A percentile compares a stretch with the other conserved stretches of the same genome.
These are phyloP conservation scores for Drosophila pandora DNA, from an alignment of 1,140 invertebrate species.

Conservation along the genomic window DNA sequence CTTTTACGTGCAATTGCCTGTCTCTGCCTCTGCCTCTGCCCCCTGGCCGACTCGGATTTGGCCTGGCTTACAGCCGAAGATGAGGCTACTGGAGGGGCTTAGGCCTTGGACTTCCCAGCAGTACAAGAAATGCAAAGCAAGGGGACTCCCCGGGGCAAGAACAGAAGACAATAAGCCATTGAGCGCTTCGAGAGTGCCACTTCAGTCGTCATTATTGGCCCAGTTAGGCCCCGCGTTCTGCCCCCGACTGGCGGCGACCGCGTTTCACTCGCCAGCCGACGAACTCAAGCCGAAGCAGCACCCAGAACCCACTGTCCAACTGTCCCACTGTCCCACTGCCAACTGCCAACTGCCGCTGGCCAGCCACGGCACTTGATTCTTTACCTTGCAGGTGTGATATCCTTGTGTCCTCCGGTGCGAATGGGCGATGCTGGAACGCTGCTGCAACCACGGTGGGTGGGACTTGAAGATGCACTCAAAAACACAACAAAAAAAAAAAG, in stretches of 20 bases:
- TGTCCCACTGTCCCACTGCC: neutral
- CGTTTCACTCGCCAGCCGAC: constrained; percentile 18
- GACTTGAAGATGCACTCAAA: constrained; percentile 2
- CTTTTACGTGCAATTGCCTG: constrained; percentile 71
- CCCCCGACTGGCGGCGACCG: constrained; percentile 24
- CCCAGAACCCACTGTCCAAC: neutral
- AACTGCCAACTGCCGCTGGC: neutral
- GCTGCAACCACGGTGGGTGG: constrained; percentile 1
- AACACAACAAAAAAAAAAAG: constrained; percentile 19
- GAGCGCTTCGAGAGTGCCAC: neutral
- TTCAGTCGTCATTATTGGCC: constrained; percentile 41
- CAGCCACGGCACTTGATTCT: neutral
- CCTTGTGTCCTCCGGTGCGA: constrained; percentile 3
- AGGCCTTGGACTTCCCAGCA: neutral
- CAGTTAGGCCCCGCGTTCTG: constrained; percentile 32
- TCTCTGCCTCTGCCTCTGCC: neutral
- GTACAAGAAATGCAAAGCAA: neutral
- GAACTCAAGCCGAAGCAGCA: neutral
- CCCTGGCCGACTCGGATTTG: constrained; percentile 14
- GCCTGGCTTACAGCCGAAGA: constrained; percentile 5
- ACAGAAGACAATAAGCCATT: neutral
- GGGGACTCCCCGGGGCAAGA: no score
- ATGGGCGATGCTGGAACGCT: neutral
- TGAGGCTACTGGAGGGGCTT: neutral
- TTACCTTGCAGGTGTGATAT: constrained; percentile 6